Base-by-base conservation (phyloP, 2,888 invertebrate genomes). In the Eristalinus sepulchralis region DNA sequence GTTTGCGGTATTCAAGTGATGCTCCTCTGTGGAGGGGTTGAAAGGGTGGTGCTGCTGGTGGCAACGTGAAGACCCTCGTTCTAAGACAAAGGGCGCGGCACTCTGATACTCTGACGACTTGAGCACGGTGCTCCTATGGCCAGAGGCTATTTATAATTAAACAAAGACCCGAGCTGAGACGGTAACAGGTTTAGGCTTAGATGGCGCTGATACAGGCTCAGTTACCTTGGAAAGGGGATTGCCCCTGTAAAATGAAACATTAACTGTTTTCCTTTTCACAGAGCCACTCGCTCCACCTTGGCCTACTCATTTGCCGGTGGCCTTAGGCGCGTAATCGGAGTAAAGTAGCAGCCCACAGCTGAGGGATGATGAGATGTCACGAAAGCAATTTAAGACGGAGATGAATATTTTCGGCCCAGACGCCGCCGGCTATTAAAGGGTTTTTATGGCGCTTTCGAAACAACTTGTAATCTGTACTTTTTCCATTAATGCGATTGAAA, bases 111-210 rank as follows among this genome's bases (percentile, higher is more conserved):
- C n/a, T 11, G 34, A 13, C 17, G 47, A 47, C 47, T 47, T 47
- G 9, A 47, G 17, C 47, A 72, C 79, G 62, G 27, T 20, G 20
- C 33, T 63, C 20, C 59, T 57, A 20, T 84, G 36, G 76, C 76
- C 81, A 22, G 13, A 47, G 81, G 81, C 84, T 72, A 81, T 77
- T 72, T 68, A 77, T 85, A 85, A 85, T 85, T 85, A 85, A 81
- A 72, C 72, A 85, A 71, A 68, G 53, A 33, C 59, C 27, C 20
- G 13, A 2, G 27, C 59, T 20, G 31, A 22, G 59, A 75, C 59
- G 39, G 55, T 39, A n/a, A 31, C 31, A n/a, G 64, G 66, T 39
- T 47, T 17, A 17, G 17, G 6, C 17, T 17, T 47, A 47, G 47
- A 17, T 47, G 47, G 47, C n/a, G n/a, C 2, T 17, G 47, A 47